Evolutionary conservation across 2,797 vertebrate genomes (phyloP).

Genomic region (Melopsittacus undulatus): DNA sequence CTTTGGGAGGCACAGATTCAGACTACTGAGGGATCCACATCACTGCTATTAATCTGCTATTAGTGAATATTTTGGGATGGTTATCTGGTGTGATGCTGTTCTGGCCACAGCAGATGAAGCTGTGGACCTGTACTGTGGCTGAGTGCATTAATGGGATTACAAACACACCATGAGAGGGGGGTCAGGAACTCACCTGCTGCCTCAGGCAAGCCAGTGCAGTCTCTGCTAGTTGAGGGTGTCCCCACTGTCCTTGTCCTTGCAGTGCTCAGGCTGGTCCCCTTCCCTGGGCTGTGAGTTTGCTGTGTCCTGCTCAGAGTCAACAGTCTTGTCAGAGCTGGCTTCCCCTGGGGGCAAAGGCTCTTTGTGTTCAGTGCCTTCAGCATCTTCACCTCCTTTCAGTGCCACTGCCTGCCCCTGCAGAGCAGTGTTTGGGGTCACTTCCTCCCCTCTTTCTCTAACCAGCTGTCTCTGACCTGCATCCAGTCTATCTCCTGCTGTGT

Average conservation of each 20-base stretch:
- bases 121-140: neutral
- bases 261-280: conserved; percentile 13
- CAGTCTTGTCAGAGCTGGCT: neutral
- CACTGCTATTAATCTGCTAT: neutral
- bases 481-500: neutral
- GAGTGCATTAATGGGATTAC: neutral
- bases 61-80: neutral
- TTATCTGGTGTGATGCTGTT: neutral
- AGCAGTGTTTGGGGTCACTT: neutral
- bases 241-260: conserved; percentile 20
- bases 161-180: neutral
- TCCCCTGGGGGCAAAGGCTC: neutral
- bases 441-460: neutral
- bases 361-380: neutral
- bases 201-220: neutral
- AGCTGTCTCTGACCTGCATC: conserved; percentile 24
- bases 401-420: neutral
- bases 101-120: neutral
- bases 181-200: conserved; percentile 48
- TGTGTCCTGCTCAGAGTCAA: neutral
- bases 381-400: conserved; percentile 11
- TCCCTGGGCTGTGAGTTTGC: neutral
- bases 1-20: neutral
- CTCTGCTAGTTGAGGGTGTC: conserved; percentile 27
- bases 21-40: neutral